Evolutionary conservation across 2,113 vertebrate genomes (phyloP).

Genomic region (Gambusia affinis): DNA sequence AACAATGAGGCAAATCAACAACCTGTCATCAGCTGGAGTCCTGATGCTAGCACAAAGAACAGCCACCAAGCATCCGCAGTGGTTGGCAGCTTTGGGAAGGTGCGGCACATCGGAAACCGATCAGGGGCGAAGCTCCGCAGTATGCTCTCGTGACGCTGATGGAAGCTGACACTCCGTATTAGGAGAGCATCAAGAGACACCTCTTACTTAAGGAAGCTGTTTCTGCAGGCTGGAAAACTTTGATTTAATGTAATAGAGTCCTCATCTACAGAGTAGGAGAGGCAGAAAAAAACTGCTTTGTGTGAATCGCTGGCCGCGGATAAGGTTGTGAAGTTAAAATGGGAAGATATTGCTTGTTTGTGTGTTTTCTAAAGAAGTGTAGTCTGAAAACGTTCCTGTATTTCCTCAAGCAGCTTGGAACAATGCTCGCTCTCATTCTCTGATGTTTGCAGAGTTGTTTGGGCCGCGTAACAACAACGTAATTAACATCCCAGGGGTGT

Average conservation of each 20-base stretch:
- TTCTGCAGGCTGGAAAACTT: conserved; percentile 65
- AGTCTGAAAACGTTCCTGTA: conserved; percentile 20
- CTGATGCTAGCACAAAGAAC: conserved; percentile 55
- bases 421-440: conserved; percentile 51
- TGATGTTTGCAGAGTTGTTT: conserved; percentile 71
- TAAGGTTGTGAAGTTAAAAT: conserved; percentile 17
- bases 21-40: conserved; percentile 41
- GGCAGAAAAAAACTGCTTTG: conserved; percentile 4
- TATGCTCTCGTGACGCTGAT: conserved; percentile 65
- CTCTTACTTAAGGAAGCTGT: conserved; percentile 67
- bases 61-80: conserved; percentile 46
- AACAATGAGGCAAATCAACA: conserved; percentile 51
- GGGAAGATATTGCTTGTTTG: conserved; percentile 20
- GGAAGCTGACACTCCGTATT: conserved; percentile 68
- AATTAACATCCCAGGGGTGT: conserved; percentile 69
- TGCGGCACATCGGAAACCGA: conserved; percentile 63
- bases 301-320: conserved; percentile 5
- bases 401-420: conserved; percentile 42
- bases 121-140: conserved; percentile 53
- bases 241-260: conserved; percentile 70
- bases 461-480: conserved; percentile 64
- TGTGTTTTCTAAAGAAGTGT: background rate
- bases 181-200: conserved; percentile 68
- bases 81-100: conserved; percentile 52
- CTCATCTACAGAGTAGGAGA: conserved; percentile 41